Evolutionary conservation across 2,113 vertebrate genomes (phyloP).

Genomic region (Chlamydotis undulata): DNA sequence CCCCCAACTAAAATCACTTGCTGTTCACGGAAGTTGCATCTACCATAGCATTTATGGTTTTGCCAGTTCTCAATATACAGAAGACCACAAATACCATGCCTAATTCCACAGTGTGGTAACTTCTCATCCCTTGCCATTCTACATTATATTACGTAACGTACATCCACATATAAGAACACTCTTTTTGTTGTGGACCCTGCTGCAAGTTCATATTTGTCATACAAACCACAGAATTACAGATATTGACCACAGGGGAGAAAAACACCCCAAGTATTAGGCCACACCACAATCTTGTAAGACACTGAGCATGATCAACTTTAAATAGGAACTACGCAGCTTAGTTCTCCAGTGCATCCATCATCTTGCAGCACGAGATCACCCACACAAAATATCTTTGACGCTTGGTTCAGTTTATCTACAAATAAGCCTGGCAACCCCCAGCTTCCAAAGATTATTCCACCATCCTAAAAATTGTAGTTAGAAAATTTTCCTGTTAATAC

Average conservation of each 20-base stretch:
- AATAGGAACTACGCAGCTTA: not conserved
- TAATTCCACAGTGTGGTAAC: not conserved
- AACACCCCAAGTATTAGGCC: not conserved
- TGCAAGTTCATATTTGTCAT: not conserved
- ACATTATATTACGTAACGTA: not conserved
- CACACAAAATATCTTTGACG: not conserved
- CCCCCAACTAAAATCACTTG: not conserved
- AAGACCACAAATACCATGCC: conserved; percentile 14
- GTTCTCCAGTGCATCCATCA: not conserved
- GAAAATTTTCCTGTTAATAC: not conserved
- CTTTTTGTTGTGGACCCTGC: not conserved
- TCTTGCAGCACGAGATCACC: not conserved
- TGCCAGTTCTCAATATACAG: not conserved
- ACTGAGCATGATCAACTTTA: not conserved
- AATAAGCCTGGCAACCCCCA: not conserved
- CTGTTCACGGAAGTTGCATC: not conserved
- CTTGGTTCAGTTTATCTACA: not conserved
- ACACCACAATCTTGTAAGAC: not conserved
- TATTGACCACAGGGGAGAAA: not conserved
- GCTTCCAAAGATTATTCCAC: not conserved
- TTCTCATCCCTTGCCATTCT: not conserved
- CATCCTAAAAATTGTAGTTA: not conserved
- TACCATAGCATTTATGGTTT: not conserved
- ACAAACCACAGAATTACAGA: conserved; percentile 11
- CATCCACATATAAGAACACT: not conserved